These are phyloP conservation scores for Charina bottae DNA, from an alignment of 2,113 vertebrate genomes.

Conservation along the genomic window DNA sequence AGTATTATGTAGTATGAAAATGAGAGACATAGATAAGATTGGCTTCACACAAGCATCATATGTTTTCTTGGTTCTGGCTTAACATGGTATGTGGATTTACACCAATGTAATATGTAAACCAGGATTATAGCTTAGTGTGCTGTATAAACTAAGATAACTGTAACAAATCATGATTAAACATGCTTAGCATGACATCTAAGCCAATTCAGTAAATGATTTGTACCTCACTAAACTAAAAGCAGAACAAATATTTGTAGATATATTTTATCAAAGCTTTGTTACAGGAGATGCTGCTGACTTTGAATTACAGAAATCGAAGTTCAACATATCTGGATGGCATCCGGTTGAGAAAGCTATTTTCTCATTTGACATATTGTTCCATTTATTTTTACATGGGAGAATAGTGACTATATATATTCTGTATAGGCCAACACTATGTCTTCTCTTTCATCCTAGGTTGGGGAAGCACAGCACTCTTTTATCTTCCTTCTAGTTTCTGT, in stretches of 20 bases:
- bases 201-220: not conserved
- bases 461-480: not conserved
- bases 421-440: not conserved
- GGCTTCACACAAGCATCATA: not conserved
- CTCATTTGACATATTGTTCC: too few relatives aligned
- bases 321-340: too few relatives aligned
- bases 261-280: not conserved
- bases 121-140: not conserved
- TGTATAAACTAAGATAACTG: not conserved
- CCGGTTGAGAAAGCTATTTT: too few relatives aligned
- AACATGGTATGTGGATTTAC: not conserved
- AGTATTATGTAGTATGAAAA: constrained; percentile 5
- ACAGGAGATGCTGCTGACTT: not conserved
- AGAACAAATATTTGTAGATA: not conserved
- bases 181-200: not conserved
- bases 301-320: too few relatives aligned
- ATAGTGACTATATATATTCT: not conserved
- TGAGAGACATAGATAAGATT: not conserved
- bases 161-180: not conserved
- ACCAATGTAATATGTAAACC: not conserved
- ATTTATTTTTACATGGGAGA: too few relatives aligned
- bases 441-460: not conserved
- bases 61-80: not conserved
- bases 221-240: not conserved
- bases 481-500: not conserved